These are phyloP conservation scores for Pachycephala philippinensis DNA, from an alignment of 2,113 vertebrate genomes.

Conservation along the genomic window DNA sequence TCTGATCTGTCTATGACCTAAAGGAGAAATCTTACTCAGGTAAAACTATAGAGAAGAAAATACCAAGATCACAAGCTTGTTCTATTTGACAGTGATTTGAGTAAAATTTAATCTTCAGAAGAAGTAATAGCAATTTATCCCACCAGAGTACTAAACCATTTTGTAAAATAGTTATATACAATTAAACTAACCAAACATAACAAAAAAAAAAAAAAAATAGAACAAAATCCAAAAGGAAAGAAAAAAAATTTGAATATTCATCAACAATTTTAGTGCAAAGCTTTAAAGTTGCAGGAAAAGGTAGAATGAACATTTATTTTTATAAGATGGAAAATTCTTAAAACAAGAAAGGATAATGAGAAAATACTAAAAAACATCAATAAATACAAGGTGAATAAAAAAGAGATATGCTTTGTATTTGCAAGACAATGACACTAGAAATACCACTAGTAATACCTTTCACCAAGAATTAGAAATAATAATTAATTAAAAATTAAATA, in stretches of 20 bases:
- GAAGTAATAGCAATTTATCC: not conserved
- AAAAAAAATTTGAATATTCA: not conserved
- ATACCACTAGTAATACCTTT: not conserved
- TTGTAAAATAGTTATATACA: not conserved
- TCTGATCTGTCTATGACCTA: not conserved
- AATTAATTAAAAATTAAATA: not conserved
- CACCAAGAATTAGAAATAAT: not conserved
- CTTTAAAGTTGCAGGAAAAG: not conserved
- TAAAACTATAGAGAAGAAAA: not conserved
- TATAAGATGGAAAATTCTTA: not conserved
- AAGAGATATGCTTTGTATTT: not conserved
- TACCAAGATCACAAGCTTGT: not conserved
- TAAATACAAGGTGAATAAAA: not conserved
- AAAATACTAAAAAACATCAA: not conserved
- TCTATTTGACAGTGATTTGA: not conserved
- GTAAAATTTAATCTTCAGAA: not conserved
- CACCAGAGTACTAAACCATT: not conserved
- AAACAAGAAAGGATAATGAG: not conserved
- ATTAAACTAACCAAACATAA: not conserved
- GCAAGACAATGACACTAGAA: not conserved
- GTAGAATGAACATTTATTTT: not conserved
- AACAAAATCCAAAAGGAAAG: not conserved
- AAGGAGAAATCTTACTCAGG: not conserved
- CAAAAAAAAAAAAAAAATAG: not conserved
- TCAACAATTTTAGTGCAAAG: not conserved